phyloP scores from a whole-genome alignment of 2,888 invertebrate genomes.

The Notodonta ziczac region DNA sequence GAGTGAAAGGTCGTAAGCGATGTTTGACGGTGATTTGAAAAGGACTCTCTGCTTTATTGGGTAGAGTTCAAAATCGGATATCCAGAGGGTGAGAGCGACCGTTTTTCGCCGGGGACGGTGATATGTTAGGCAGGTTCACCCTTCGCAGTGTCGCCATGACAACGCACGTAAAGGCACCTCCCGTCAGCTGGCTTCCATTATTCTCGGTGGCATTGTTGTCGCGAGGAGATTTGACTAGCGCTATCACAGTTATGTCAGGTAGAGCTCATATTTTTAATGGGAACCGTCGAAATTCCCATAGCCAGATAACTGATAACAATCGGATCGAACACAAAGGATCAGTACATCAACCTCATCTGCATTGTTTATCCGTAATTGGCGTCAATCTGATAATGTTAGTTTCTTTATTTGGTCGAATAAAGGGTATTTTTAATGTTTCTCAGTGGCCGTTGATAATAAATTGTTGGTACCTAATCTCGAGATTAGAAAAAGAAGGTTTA shows the following conservation, averaged over 20 bases:
- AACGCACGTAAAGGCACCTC: constrained; percentile 79
- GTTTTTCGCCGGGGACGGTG: constrained; percentile 64
- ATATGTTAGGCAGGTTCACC: constrained; percentile 82
- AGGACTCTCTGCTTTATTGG: constrained; percentile 60
- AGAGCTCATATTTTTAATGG: constrained; percentile 60
- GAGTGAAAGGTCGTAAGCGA: constrained; percentile 65
- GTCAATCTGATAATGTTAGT: constrained; percentile 47
- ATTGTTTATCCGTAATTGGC: constrained; percentile 56
- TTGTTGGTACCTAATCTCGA: constrained; percentile 33
- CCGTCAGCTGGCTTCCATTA: constrained; percentile 84
- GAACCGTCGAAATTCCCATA: constrained; percentile 60
- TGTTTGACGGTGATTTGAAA: constrained; percentile 60
- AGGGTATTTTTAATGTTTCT: constrained; percentile 39
- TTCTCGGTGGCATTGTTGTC: constrained; percentile 70
- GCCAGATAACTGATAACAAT: constrained; percentile 53
- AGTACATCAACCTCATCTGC: constrained; percentile 54
- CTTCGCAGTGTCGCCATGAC: constrained; percentile 78
- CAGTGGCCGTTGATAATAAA: constrained; percentile 29
- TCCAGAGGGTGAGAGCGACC: constrained; percentile 54
- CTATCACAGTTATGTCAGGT: constrained; percentile 63
- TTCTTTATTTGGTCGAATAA: constrained; percentile 37
- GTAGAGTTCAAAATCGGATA: constrained; percentile 71
- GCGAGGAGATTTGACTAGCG: constrained; percentile 59
- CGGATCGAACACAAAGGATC: constrained; percentile 55
- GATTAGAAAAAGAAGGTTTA: constrained; percentile 55